phyloP scores from a whole-genome alignment of 2,797 vertebrate species.

The Taenioides sp. region DNA sequence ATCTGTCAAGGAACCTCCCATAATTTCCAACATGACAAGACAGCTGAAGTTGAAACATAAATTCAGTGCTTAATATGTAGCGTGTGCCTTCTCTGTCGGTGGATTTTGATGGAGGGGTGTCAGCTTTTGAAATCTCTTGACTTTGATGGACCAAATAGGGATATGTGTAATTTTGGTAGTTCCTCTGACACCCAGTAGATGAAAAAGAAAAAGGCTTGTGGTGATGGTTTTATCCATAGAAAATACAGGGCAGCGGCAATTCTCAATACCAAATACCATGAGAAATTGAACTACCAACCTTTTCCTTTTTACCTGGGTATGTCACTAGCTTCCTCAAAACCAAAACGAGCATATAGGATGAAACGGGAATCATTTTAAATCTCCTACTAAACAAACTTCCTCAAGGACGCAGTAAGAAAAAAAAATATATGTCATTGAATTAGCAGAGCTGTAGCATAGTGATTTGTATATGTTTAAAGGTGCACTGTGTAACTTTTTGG shows the following conservation, averaged over 20 bases:
- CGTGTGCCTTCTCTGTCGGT: neutral
- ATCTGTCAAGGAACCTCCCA: neutral
- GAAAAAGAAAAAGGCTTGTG: slow-evolving; percentile 47
- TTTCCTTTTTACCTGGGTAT: too few relatives aligned
- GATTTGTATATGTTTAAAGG: too few relatives aligned
- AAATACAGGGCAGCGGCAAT: slow-evolving; percentile 35
- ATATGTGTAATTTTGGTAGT: slow-evolving; percentile 28
- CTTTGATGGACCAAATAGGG: slow-evolving; percentile 41
- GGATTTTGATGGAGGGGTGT: slow-evolving; percentile 20
- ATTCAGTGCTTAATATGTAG: neutral
- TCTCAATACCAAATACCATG: too few relatives aligned
- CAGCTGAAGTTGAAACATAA: neutral
- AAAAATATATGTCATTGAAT: too few relatives aligned
- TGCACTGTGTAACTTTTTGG: too few relatives aligned
- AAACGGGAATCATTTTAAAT: too few relatives aligned
- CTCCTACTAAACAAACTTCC: too few relatives aligned
- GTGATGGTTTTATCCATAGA: slow-evolving; percentile 45
- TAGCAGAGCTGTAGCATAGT: too few relatives aligned
- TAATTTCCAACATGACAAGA: neutral
- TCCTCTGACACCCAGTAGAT: slow-evolving; percentile 51
- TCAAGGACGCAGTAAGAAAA: too few relatives aligned
- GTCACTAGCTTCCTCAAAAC: too few relatives aligned
- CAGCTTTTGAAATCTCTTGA: slow-evolving; percentile 36
- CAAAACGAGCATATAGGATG: too few relatives aligned
- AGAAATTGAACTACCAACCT: too few relatives aligned